Conservation (phyloP, 1,140 invertebrate genomes). For the Leguminivora glycinivorella region DNA sequence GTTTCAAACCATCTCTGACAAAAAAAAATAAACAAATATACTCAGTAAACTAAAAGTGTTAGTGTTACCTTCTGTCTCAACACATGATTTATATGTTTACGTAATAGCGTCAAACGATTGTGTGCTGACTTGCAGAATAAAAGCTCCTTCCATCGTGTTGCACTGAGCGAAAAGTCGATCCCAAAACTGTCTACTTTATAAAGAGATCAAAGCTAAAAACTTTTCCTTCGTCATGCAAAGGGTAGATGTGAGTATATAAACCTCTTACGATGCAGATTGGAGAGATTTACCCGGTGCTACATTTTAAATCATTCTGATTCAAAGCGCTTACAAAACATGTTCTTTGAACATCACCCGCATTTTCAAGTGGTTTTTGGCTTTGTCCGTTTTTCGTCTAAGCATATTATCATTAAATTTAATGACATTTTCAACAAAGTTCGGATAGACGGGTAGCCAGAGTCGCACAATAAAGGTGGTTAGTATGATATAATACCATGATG, state of each 20-base stretch:
- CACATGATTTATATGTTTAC: background rate
- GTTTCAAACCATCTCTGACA: too few species aligned
- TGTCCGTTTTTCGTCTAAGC: too few species aligned
- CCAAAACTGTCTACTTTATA: constrained; percentile 9
- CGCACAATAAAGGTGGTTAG: too few species aligned
- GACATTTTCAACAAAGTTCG: too few species aligned
- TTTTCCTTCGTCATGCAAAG: constrained; percentile 14
- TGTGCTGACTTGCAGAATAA: background rate
- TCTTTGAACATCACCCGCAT: background rate
- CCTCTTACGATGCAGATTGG: constrained; percentile 21
- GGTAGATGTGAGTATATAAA: constrained; percentile 4
- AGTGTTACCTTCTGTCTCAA: background rate
- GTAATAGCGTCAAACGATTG: background rate
- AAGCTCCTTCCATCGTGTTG: background rate
- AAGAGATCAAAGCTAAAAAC: constrained; percentile 3
- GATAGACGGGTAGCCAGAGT: too few species aligned
- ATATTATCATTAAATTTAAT: too few species aligned
- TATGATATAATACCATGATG: too few species aligned
- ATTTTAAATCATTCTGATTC: background rate
- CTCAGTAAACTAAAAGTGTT: too few species aligned
- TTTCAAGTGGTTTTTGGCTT: background rate
- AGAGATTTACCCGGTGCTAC: background rate
- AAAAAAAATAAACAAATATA: too few species aligned
- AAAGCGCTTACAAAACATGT: constrained; percentile 6
- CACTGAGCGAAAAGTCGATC: background rate